A percentile compares a stretch with the other conserved stretches of the same genome.
Conservation (phyloP, 2,113 vertebrate species). For the Silurus glanis region DNA sequence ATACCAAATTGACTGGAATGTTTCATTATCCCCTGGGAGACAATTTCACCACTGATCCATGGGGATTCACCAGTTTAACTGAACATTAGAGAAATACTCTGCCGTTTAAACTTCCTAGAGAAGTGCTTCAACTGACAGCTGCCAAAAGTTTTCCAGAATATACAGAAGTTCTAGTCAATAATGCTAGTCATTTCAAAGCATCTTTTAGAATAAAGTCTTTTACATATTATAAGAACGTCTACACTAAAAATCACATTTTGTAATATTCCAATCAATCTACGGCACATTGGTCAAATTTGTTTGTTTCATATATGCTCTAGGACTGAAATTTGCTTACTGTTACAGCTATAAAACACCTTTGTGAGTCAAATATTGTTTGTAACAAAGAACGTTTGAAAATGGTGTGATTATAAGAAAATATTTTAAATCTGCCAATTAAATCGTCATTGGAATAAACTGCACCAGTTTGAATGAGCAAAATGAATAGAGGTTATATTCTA, state of each 20-base stretch:
- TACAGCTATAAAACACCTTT: too few species aligned
- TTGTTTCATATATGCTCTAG: too few species aligned
- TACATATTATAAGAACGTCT: background rate
- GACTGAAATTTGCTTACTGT: too few species aligned
- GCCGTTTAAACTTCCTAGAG: background rate
- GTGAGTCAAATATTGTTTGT: background rate
- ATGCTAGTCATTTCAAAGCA: background rate
- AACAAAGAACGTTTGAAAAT: background rate
- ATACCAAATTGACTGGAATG: slow-evolving; percentile 29
- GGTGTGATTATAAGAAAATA: background rate
- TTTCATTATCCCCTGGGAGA: slow-evolving; percentile 8
- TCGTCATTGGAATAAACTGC: background rate
- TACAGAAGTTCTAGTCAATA: background rate
- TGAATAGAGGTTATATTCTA: background rate
- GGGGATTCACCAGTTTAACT: slow-evolving; percentile 10
- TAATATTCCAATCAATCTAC: background rate
- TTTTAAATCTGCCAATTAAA: background rate
- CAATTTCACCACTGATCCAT: slow-evolving; percentile 13
- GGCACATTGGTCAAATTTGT: background rate
- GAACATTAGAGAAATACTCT: background rate
- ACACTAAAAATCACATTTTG: background rate
- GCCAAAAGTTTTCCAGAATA: background rate
- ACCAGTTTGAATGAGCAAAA: background rate
- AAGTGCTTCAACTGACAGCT: background rate
- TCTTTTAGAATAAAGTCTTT: background rate